A percentile compares a stretch with the other conserved stretches of the same genome.
phyloP scores from a whole-genome alignment of 2,113 vertebrate genomes.

The Cinclus mexicanus region DNA sequence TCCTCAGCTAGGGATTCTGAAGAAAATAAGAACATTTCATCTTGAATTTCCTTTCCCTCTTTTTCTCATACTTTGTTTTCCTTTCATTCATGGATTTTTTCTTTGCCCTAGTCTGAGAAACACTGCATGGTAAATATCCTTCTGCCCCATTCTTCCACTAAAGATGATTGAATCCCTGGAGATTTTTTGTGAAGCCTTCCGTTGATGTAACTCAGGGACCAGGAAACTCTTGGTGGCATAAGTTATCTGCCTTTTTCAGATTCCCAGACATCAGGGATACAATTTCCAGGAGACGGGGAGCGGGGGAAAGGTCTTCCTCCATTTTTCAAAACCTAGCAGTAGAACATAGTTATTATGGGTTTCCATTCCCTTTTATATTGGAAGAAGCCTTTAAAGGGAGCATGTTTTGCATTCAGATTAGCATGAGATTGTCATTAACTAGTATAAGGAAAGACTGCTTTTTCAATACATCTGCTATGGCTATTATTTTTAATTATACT shows the following conservation, averaged over 20 bases:
- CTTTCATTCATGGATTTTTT: background rate
- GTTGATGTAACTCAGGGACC: background rate
- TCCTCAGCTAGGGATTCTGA: background rate
- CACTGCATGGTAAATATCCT: background rate
- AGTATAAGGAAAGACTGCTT: slow-evolving; percentile 24
- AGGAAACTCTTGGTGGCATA: slow-evolving; percentile 26
- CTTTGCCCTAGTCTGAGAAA: background rate
- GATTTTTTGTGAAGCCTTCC: slow-evolving; percentile 21
- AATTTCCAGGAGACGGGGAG: slow-evolving; percentile 11
- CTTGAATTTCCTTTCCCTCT: background rate
- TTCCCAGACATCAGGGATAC: slow-evolving; percentile 8
- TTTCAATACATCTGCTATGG: slow-evolving; percentile 59
- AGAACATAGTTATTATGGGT: slow-evolving; percentile 42
- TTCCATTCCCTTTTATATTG: slow-evolving; percentile 39
- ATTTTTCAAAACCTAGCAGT: slow-evolving; percentile 47
- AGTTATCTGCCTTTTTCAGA: slow-evolving; percentile 53
- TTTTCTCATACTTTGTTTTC: background rate
- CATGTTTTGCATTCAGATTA: slow-evolving; percentile 59
- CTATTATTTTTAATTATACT: slow-evolving; percentile 75
- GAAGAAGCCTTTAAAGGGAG: background rate
- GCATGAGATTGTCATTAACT: background rate
- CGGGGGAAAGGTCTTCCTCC: background rate
- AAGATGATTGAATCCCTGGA: background rate
- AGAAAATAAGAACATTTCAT: background rate
- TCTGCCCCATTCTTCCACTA: background rate